A percentile compares a stretch with the other conserved stretches of the same genome.
These are phyloP conservation scores for Drosophila obscura DNA, from an alignment of 1,140 invertebrate species.

Conservation along the genomic window DNA sequence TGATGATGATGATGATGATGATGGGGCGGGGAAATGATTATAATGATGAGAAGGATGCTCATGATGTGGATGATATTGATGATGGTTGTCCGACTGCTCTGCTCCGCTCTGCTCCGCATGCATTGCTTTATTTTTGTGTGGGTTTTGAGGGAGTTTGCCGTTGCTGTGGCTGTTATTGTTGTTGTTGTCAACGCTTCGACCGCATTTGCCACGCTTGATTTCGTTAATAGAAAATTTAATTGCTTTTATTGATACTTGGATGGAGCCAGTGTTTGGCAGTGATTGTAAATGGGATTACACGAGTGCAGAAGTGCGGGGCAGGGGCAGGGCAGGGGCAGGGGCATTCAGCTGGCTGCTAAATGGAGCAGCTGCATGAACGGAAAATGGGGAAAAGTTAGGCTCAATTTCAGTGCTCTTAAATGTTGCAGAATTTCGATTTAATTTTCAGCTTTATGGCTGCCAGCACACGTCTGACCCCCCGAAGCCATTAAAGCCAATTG, in stretches of 20 bases:
- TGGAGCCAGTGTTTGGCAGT: conserved; percentile 10
- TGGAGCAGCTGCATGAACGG: background rate
- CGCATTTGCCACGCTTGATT: conserved; percentile 65
- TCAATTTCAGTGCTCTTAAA: too few species aligned
- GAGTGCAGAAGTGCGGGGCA: conserved; percentile 3
- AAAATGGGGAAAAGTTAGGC: too few species aligned
- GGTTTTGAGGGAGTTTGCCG: background rate
- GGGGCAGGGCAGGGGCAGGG: too few species aligned
- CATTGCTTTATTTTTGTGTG: conserved; percentile 20
- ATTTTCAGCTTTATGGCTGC: background rate
- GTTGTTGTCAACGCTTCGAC: conserved; percentile 3
- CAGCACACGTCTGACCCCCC: background rate
- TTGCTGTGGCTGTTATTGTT: conserved; percentile 4
- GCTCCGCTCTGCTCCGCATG: conserved; percentile 5
- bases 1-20: conserved; percentile 24
- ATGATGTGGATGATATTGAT: conserved; percentile 46
- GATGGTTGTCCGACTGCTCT: conserved; percentile 40
- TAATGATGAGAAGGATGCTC: conserved; percentile 6
- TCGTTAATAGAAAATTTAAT: conserved; percentile 81
- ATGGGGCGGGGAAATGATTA: background rate
- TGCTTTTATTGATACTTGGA: conserved; percentile 72
- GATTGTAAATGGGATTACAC: conserved; percentile 50
- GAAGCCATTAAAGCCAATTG: conserved; percentile 17
- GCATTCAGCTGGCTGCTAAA: conserved; percentile 13
- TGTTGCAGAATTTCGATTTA: background rate